phyloP scores from a whole-genome alignment of 2,113 vertebrate genomes.

The Ornithorhynchus anatinus region DNA sequence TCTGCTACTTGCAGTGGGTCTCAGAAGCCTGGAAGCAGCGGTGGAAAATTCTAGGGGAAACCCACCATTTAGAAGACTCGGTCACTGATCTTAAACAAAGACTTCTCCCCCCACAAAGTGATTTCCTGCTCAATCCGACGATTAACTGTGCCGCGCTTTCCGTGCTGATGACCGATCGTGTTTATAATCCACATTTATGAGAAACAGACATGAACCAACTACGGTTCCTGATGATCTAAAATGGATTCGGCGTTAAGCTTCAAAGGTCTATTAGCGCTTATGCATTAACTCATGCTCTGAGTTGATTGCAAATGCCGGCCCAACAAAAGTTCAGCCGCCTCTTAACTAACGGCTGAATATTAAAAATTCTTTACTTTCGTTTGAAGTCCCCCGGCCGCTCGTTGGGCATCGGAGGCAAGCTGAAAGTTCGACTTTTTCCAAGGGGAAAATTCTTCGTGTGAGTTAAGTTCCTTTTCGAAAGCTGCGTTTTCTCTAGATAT shows the following conservation, averaged over 20 bases:
- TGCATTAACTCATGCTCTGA: neutral
- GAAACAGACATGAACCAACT: slow-evolving; percentile 38
- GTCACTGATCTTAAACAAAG: slow-evolving; percentile 48
- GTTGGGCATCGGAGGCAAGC: neutral
- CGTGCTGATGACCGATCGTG: slow-evolving; percentile 41
- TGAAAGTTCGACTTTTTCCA: neutral
- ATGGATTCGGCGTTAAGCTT: slow-evolving; percentile 20
- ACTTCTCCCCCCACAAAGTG: slow-evolving; percentile 39
- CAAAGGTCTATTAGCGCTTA: slow-evolving; percentile 30
- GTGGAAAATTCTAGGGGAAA: neutral
- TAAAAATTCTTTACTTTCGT: slow-evolving; percentile 15
- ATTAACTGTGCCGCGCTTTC: slow-evolving; percentile 54
- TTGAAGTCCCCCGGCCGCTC: neutral
- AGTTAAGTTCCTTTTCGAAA: slow-evolving; percentile 8
- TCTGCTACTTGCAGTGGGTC: neutral
- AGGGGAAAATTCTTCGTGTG: neutral
- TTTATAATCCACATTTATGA: slow-evolving; percentile 42
- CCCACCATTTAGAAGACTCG: slow-evolving; percentile 35
- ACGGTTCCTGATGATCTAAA: slow-evolving; percentile 18
- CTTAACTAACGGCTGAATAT: neutral
- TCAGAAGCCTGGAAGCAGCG: neutral
- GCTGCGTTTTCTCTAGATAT: too few species aligned
- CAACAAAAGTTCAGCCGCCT: neutral
- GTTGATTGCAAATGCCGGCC: neutral
- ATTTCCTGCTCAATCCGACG: slow-evolving; percentile 58